Evolutionary conservation across 2,888 invertebrate genomes (phyloP), one percentile per base, ranked within the genome.

Genomic region (Lymantria dispar): DNA sequence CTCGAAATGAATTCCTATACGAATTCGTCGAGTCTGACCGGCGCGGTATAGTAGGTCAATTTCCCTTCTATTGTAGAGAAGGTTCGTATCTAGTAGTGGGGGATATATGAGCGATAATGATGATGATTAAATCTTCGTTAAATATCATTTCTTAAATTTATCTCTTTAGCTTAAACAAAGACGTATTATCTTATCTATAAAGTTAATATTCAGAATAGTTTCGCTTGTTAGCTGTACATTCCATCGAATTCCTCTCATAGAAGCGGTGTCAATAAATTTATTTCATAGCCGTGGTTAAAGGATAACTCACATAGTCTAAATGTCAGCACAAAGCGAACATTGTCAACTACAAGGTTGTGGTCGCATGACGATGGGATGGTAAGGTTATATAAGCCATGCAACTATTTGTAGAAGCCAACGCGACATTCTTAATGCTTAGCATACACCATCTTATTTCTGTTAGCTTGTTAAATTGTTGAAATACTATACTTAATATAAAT

Each of bases 281-380:
- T 71, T 66, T 70, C 74, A 74, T 73, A 72, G 65, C 58, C 55
- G 77, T 65, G 77, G 79, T 72, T 74, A 66, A 67, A 71, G 74
- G 75, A 83, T 83, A 73, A 72, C 71, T 78, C 75, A 75, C 79
- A 85, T 85, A 78, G 77, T 78, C 78, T 74, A 74, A 81, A 83
- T 81, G 78, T 80, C 73, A 67, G 62, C 64, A 62, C 69, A 72
- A 74, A 73, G 68, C 72, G 75, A 76, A 76, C 78, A 75, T 78
- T 80, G 81, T 78, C 82, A 76, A 72, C 71, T 64, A 38, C 60
- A 55, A 64, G 68, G 70, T 62, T 79, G 83, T 62, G 83, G 83
- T 76, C 62, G 58, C 41, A 31, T 60, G 68, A 38, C 11, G 38
- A 38, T 71, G 68, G 70, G 70, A 67, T 64, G 64, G 48, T 50